A percentile compares a stretch with the other conserved stretches of the same genome.
Conservation (phyloP, 2,113 vertebrate species). For the Grallaria varia region DNA sequence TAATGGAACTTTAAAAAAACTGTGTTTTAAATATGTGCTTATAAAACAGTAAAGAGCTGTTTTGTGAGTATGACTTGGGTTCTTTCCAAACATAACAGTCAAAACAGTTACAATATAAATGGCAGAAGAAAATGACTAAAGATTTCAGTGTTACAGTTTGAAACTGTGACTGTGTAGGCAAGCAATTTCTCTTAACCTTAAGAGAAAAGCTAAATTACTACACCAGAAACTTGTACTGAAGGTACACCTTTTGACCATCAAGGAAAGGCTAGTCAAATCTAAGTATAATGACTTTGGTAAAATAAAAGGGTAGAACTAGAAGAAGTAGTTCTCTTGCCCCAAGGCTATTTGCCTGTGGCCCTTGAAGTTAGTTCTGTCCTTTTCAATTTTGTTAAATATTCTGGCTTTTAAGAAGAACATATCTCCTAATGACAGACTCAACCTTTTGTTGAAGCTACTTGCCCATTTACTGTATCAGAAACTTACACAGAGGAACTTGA, state of each 20-base stretch:
- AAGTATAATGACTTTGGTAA: background rate
- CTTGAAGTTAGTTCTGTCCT: background rate
- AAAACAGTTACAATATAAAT: background rate
- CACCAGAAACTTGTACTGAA: background rate
- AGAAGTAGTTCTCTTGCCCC: background rate
- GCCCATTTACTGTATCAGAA: background rate
- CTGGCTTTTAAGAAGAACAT: background rate
- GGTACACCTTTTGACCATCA: background rate
- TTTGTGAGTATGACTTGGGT: background rate
- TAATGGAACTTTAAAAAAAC: background rate
- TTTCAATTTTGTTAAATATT: background rate
- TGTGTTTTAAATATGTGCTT: background rate
- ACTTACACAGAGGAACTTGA: background rate
- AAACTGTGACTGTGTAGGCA: background rate
- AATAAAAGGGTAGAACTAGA: background rate
- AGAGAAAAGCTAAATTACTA: background rate
- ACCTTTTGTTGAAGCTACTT: background rate
- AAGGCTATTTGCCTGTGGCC: background rate
- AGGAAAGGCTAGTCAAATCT: background rate
- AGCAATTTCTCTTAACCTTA: background rate
- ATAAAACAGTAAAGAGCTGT: background rate
- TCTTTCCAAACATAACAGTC: background rate
- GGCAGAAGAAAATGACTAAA: background rate
- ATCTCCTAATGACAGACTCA: background rate
- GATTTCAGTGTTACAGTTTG: background rate